Percentiles rank a stretch among this genome's conserved stretches.
phyloP scores from a whole-genome alignment of 2,888 invertebrate species.

The Rhodophaea formosa region DNA sequence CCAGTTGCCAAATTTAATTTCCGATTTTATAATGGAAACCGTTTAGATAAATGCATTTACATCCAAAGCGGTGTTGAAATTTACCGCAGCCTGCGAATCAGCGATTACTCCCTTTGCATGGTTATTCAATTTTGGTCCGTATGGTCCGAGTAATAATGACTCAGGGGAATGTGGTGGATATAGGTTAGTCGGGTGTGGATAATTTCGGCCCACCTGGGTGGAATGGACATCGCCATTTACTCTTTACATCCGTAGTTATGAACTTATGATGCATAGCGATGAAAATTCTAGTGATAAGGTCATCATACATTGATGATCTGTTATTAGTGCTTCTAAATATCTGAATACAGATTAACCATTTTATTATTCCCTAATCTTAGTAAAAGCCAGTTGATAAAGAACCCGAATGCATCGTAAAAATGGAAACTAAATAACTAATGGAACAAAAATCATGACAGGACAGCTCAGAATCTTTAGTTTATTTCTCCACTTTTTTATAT shows the following conservation, averaged over 20 bases:
- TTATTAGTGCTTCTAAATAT: no score
- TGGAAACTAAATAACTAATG: no score
- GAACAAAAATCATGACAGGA: no score
- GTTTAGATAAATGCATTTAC: constrained; percentile 19
- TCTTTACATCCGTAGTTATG: constrained; percentile 27
- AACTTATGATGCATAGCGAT: background rate
- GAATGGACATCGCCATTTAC: constrained; percentile 40
- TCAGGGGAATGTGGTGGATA: constrained; percentile 24
- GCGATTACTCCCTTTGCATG: constrained; percentile 4
- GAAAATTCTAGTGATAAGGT: background rate
- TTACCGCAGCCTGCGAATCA: constrained; percentile 12
- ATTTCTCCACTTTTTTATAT: no score
- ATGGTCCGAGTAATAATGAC: background rate
- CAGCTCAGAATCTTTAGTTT: no score
- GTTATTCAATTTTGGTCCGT: background rate
- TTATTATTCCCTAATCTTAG: no score
- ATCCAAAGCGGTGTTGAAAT: constrained; percentile 13
- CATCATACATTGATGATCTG: no score
- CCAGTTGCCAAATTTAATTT: constrained; percentile 1
- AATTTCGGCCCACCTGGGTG: constrained; percentile 42
- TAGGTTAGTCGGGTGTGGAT: constrained; percentile 26
- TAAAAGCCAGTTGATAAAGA: no score
- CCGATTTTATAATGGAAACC: constrained; percentile 10
- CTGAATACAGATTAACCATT: no score
- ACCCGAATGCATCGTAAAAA: no score